These are phyloP conservation scores for Synergus gifuensis DNA, from an alignment of 2,888 invertebrate genomes.

Conservation along the genomic window DNA sequence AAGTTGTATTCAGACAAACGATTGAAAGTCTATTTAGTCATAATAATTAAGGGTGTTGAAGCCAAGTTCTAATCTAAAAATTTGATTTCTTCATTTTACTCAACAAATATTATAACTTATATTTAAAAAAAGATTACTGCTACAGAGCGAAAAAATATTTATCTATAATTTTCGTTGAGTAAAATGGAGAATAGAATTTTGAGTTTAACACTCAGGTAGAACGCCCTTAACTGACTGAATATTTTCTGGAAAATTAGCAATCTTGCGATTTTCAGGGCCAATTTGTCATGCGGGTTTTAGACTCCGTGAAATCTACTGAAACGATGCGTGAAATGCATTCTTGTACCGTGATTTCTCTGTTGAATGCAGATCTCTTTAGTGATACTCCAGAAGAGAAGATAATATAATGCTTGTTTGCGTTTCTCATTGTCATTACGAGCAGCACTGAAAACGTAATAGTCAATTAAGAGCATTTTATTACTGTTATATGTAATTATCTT, in stretches of 20 bases:
- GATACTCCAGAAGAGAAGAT: slow-evolving; percentile 23
- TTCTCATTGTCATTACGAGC: slow-evolving; percentile 27
- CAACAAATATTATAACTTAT: too few species aligned
- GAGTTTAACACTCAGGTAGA: too few species aligned
- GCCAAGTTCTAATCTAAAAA: too few species aligned
- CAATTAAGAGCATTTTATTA: slow-evolving; percentile 38
- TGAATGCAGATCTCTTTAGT: slow-evolving; percentile 26
- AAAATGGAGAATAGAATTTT: too few species aligned
- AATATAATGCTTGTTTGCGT: slow-evolving; percentile 32
- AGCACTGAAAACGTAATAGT: slow-evolving; percentile 28
- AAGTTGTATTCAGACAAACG: slow-evolving; percentile 5
- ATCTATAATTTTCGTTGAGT: too few species aligned
- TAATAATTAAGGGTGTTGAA: background rate
- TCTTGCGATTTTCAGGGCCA: slow-evolving; percentile 5
- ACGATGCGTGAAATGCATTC: slow-evolving; percentile 29
- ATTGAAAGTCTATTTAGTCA: background rate
- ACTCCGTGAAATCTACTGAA: slow-evolving; percentile 6
- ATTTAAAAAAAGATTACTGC: too few species aligned
- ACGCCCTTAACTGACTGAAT: too few species aligned
- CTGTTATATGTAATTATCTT: slow-evolving; percentile 19
- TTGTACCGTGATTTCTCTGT: slow-evolving; percentile 29
- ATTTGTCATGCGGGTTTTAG: slow-evolving; percentile 2
- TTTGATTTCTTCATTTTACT: too few species aligned
- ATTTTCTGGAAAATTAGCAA: background rate
- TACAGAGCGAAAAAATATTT: too few species aligned